Conservation (phyloP, 2,888 invertebrate genomes). For the Microplitis deprimator region DNA sequence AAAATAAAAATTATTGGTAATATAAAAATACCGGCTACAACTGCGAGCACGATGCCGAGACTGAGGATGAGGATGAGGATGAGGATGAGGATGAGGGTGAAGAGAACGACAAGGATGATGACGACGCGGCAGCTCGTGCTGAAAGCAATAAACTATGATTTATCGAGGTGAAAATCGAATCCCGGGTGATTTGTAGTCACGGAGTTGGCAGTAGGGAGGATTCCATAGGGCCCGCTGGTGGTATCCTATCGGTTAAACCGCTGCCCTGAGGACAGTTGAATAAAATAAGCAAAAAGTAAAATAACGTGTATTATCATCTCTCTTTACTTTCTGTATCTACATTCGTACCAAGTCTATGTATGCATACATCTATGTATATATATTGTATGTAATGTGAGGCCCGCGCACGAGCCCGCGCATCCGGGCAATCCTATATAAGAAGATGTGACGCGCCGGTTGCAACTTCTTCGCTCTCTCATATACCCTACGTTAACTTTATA, state of each 20-base stretch:
- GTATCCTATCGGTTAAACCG: not conserved
- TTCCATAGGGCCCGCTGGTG: conserved; percentile 50
- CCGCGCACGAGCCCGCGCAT: conserved; percentile 45
- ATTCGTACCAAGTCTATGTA: not conserved
- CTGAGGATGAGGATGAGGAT: not conserved
- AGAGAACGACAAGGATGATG: conserved; percentile 21
- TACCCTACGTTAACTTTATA: not conserved
- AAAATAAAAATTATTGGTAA: not conserved
- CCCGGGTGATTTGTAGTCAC: conserved; percentile 65
- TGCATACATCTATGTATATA: not conserved
- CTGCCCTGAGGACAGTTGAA: conserved; percentile 8
- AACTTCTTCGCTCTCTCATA: conserved; percentile 26
- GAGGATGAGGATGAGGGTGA: not conserved
- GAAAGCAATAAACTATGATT: conserved; percentile 68
- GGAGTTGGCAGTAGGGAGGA: conserved; percentile 46
- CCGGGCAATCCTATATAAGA: conserved; percentile 65
- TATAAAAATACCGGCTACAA: not conserved
- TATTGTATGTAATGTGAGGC: conserved; percentile 38
- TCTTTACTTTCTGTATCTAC: not conserved
- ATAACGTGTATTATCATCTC: not conserved
- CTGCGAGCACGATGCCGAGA: not conserved
- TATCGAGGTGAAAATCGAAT: conserved; percentile 68
- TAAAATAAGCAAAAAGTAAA: not conserved
- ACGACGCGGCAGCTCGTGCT: conserved; percentile 48
- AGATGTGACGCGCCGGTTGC: conserved; percentile 53